phyloP scores from a whole-genome alignment of 53 echinoderm and acorn worm genomes.

The Stichopus horrens region DNA sequence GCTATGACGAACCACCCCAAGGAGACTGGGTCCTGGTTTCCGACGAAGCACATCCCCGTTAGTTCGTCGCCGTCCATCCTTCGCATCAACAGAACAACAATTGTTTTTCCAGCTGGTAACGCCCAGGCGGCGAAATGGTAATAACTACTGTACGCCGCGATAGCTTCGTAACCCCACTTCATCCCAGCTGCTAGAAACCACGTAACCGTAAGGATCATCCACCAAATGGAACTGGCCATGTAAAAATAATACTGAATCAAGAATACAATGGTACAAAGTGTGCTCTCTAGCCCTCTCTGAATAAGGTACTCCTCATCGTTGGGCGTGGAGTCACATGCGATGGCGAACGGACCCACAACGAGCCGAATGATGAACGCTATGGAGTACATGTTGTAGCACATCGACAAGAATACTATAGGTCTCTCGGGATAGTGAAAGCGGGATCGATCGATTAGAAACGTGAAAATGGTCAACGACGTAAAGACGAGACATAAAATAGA shows the following conservation, averaged over 20 bases:
- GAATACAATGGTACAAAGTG: slow-evolving; percentile 92
- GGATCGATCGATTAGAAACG: slow-evolving; percentile 88
- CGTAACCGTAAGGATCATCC: slow-evolving; percentile 93
- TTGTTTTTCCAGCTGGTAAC: slow-evolving; percentile 82
- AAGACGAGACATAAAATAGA: slow-evolving; percentile 89
- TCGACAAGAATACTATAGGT: slow-evolving; percentile 93
- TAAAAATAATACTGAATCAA: slow-evolving; percentile 98
- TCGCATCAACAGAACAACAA: slow-evolving; percentile 75
- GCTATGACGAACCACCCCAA: slow-evolving; percentile 83
- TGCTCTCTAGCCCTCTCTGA: slow-evolving; percentile 90
- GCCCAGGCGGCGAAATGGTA: slow-evolving; percentile 98
- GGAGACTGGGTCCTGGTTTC: slow-evolving; percentile 80
- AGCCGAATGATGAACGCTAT: slow-evolving; percentile 85
- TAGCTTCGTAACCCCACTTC: slow-evolving; percentile 99
- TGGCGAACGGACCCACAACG: slow-evolving; percentile 69
- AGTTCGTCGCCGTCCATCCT: slow-evolving; percentile 93
- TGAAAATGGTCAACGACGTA: slow-evolving; percentile 84
- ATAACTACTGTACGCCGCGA: slow-evolving; percentile 96
- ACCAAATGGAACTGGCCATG: slow-evolving; percentile 99
- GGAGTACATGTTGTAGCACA: slow-evolving; percentile 97
- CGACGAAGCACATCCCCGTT: slow-evolving; percentile 96
- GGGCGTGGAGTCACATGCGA: slow-evolving; percentile 77
- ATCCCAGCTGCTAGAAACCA: slow-evolving; percentile 97
- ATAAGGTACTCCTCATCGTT: slow-evolving; percentile 72
- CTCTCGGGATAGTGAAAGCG: slow-evolving; percentile 92